Evolutionary conservation across 2,888 invertebrate species (phyloP), one percentile per base, ranked within the genome.

Genomic region (Macaria liturata): DNA sequence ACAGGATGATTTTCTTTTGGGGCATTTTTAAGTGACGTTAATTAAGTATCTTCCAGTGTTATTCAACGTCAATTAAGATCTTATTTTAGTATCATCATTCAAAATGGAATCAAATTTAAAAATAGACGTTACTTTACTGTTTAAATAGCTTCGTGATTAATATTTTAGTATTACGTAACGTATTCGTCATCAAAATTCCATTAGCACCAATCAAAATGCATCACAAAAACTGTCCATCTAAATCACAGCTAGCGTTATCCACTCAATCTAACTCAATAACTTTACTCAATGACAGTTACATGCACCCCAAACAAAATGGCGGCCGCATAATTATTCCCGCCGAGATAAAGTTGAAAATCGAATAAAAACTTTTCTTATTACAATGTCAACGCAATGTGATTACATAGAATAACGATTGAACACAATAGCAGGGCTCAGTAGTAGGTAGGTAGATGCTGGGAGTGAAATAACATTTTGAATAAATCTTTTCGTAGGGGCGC

Each of bases 391-490:
- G 78, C 76, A 67, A 67, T 69, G 64, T 63, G 61, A 64, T 69
- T 79, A 81, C 76, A 82, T 83, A 75, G 76, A 75, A 77, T 74
- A 66, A 72, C 72, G 74, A 79, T 80, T 78, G 79, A 77, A 77
- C 75, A 86, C 84, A 87, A 87, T 80, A 76, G 80, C 67, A 31
- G 45, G 30, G 62, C 66, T 49, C 66, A 72, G 57, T 52, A 48
- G 59, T 52, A 48, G 59, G 57, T 46, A 62, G 76, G 81, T 80
- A 86, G 75, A 84, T 88, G 81, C 78, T 71, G 80, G 88, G 90
- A 88, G 86, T 90, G 88, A 88, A 90, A 90, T 91, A 91, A 90
- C 90, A 88, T 91, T 91, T 88, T 90, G 90, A 91, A 91, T 91
- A 87, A 90, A 91, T 91, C 91, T 89, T 87, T 86, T 81, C 76